Percentiles rank a stretch among this genome's conserved stretches.
Conservation (phyloP, 2,888 invertebrate species). For the Agrotis puta region DNA sequence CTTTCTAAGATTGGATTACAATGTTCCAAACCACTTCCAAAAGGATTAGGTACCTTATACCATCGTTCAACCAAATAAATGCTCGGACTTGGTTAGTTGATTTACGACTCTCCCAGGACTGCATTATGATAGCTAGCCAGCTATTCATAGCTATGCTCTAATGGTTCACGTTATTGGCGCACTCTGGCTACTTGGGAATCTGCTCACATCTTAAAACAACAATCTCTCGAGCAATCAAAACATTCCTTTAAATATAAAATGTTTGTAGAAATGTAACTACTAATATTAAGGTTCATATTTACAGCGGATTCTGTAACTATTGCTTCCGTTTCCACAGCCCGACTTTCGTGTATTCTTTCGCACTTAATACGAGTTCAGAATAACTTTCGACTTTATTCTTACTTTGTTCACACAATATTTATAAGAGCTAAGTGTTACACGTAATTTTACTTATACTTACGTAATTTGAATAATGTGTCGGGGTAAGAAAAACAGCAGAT, state of each 20-base stretch:
- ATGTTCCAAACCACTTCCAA: slow-evolving; percentile 7
- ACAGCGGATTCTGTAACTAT: slow-evolving; percentile 21
- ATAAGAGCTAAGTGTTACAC: slow-evolving; percentile 53
- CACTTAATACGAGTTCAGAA: slow-evolving; percentile 47
- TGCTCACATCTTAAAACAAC: slow-evolving; percentile 45
- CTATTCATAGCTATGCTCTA: slow-evolving; percentile 13
- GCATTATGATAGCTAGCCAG: slow-evolving; percentile 32
- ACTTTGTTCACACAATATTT: slow-evolving; percentile 51
- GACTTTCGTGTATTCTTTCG: slow-evolving; percentile 34
- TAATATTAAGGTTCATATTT: slow-evolving; percentile 29
- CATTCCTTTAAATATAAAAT: slow-evolving; percentile 26
- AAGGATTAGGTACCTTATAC: slow-evolving; percentile 2
- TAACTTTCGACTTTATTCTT: slow-evolving; percentile 48
- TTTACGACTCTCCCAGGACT: slow-evolving; percentile 8
- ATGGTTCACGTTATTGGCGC: slow-evolving; percentile 23
- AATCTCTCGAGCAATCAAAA: slow-evolving; percentile 34
- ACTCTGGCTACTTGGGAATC: slow-evolving; percentile 24
- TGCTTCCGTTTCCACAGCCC: slow-evolving; percentile 30
- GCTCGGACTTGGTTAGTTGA: slow-evolving; percentile 20
- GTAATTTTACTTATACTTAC: slow-evolving; percentile 53
- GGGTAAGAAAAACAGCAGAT: slow-evolving; percentile 55
- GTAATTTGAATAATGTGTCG: slow-evolving; percentile 58
- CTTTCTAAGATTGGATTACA: neutral
- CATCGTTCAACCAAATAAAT: slow-evolving; percentile 18
- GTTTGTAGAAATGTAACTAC: slow-evolving; percentile 29